Percentiles rank a stretch among this genome's conserved stretches.
These are phyloP conservation scores for Pristionchus exspectatus DNA, from an alignment of 2,888 invertebrate species.

Conservation along the genomic window DNA sequence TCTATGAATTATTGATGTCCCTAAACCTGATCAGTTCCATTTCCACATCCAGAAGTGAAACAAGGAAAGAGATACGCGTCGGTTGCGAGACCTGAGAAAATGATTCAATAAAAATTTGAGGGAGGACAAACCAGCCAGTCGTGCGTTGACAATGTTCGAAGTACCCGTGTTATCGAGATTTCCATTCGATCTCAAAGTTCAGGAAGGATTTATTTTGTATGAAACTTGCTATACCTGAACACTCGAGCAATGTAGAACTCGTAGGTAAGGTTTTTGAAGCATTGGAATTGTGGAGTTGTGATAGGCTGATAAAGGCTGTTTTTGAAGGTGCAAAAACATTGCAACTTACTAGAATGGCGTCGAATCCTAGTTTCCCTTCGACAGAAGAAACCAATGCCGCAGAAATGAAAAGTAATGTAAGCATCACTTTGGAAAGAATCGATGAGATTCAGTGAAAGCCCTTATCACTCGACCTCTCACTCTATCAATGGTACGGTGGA, in stretches of 20 bases:
- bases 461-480: conserved; percentile 2
- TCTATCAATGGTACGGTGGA: not conserved
- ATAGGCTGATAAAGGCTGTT: not conserved
- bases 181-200: conserved; percentile 13
- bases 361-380: conserved; percentile 1
- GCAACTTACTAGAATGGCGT: not conserved
- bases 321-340: not conserved
- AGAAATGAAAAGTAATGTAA: not conserved
- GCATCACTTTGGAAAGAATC: not conserved
- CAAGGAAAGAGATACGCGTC: conserved; percentile 15
- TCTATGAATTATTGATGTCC: not conserved
- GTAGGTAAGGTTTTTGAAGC: conserved; percentile 14
- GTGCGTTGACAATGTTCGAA: not conserved
- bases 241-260: conserved; percentile 28
- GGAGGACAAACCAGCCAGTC: not conserved
- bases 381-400: not conserved
- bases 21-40: conserved; percentile 18
- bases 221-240: not conserved
- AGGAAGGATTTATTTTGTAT: not conserved
- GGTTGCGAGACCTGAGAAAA: not conserved
- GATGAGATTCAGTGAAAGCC: not conserved
- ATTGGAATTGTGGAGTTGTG: not conserved
- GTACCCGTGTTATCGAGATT: conserved; percentile 1
- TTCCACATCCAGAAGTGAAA: not conserved
- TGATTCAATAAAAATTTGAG: not conserved